Base-by-base conservation (phyloP, 2,797 vertebrate species). In the Echiichthys vipera region DNA sequence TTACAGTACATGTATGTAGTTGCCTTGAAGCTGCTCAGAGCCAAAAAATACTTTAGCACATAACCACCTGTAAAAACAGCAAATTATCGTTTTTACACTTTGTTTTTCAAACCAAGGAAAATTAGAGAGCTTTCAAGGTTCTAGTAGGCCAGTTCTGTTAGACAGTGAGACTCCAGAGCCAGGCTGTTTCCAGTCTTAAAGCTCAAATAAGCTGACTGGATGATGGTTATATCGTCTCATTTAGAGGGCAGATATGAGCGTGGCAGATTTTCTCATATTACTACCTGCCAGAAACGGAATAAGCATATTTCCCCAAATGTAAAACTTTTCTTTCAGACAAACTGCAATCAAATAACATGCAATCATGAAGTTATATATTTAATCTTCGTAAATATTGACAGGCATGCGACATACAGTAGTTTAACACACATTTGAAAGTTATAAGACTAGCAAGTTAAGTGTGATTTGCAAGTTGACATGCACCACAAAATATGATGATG, bases 11-110 rank as follows among this genome's bases (percentile, higher is more conserved):
- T 34, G 12, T 22, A 17, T 42, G 25, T 27, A 12, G 22, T 46
- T 67, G 50, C 24, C 20, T 45, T 53, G 42, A 32, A 68, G 45
- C 65, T 36, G 40, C 39, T 47, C 11, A n/a, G 15, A 46, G 40
- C 27, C 39, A 32, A 50, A 5, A 42, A 50, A 39, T n/a, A 34
- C 7, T 54, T 47, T 1, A 3, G 29, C 22, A 6, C 36, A 46
- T 32, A 29, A 30, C 18, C 15, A 13, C 18, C 3, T 24, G 5
- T 17, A 25, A 68, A 58, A 32, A 61, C 9, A 2, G 7, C 7
- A 5, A 42, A 65, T 7, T 22, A n/a, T 45, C 10, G 27, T 14
- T 30, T 34, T 36, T 15, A 40, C 13, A 40, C 18, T 46, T 49
- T 0, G 5, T 12, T 25, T 39, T 46, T 46, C 25, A 25, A 50